Conservation (phyloP, 2,113 vertebrate species). For the Silurus meridionalis region DNA sequence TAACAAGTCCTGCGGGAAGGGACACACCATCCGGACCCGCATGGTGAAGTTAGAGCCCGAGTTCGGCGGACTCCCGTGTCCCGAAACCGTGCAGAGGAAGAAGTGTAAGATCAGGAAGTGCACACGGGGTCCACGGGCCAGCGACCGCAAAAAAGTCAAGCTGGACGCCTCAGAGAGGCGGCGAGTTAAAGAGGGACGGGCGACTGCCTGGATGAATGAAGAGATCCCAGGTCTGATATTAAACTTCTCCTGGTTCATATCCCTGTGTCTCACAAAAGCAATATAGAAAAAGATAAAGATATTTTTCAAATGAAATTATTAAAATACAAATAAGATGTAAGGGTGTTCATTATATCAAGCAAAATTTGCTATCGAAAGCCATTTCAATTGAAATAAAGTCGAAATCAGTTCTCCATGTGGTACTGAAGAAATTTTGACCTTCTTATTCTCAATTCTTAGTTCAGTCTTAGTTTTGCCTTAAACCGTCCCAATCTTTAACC, state of each 20-base stretch:
- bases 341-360: background rate
- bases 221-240: constrained; percentile 36
- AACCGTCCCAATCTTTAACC: too few species aligned
- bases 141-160: constrained; percentile 62
- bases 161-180: constrained; percentile 29
- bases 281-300: background rate
- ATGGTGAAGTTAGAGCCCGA: constrained; percentile 90
- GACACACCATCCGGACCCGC: constrained; percentile 90
- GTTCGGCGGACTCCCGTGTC: constrained; percentile 85
- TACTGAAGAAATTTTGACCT: too few species aligned
- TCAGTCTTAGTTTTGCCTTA: too few species aligned
- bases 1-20: constrained; percentile 94
- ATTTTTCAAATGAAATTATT: background rate
- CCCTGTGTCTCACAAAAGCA: background rate
- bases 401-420: too few species aligned
- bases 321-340: background rate
- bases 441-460: too few species aligned
- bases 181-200: constrained; percentile 33
- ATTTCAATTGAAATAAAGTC: background rate
- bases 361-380: background rate
- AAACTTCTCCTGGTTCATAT: background rate
- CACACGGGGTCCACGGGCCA: constrained; percentile 75
- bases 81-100: constrained; percentile 88
- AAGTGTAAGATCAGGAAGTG: constrained; percentile 92
- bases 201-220: background rate